phyloP scores from a whole-genome alignment of 2,797 vertebrate genomes.

The Eptatretus atami region DNA sequence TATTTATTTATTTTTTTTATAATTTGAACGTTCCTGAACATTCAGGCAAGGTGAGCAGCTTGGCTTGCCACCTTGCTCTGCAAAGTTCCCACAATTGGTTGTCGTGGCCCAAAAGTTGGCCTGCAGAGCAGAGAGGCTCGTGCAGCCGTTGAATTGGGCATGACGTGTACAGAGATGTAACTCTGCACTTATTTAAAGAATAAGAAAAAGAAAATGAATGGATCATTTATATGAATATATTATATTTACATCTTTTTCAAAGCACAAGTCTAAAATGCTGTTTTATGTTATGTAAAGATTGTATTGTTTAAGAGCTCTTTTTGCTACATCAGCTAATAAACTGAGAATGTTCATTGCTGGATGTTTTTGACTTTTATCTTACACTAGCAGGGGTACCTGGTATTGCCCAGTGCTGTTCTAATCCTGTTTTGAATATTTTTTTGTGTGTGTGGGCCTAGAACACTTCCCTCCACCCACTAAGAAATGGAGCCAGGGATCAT shows the following conservation, averaged over 20 bases:
- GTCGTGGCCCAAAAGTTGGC: no score
- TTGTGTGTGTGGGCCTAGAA: no score
- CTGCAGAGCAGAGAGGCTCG: no score
- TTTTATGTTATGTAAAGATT: conserved; percentile 9
- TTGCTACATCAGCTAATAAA: conserved; percentile 8
- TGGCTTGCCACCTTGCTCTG: no score
- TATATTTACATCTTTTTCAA: conserved; percentile 9
- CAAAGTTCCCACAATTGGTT: no score
- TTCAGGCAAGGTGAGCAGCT: no score
- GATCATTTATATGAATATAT: conserved; percentile 9
- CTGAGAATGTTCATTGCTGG: conserved; percentile 5
- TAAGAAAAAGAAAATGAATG: conserved; percentile 6
- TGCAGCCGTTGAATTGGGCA: not conserved
- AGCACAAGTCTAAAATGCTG: conserved; percentile 8
- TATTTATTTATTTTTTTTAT: no score
- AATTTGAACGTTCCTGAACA: no score
- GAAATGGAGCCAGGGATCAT: no score
- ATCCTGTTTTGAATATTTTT: no score
- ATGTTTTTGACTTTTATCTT: not conserved
- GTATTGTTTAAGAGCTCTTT: conserved; percentile 7
- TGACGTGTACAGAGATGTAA: conserved; percentile 7
- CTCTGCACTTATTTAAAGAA: conserved; percentile 9
- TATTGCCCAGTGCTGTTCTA: no score
- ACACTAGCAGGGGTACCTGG: not conserved
- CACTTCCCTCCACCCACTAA: no score